A percentile compares a stretch with the other conserved stretches of the same genome.
Conservation (phyloP, 2,797 vertebrate genomes). For the Cyclopterus lumpus region DNA sequence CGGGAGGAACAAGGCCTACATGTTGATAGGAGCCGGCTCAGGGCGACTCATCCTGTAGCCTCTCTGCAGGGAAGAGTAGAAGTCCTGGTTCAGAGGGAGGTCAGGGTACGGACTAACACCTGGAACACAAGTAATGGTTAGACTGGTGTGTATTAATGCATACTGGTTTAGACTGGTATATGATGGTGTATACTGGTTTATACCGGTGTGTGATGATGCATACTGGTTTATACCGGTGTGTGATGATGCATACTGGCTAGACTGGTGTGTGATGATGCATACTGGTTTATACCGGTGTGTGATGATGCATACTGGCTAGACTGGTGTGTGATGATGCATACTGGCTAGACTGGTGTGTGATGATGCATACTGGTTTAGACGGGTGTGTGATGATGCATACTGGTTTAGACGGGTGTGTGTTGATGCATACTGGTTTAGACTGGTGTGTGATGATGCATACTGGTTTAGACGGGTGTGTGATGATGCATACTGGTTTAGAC, state of each 20-base stretch:
- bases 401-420: too few relatives aligned
- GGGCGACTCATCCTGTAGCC: conserved; percentile 90
- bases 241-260: too few relatives aligned
- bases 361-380: too few relatives aligned
- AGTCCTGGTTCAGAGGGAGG: conserved; percentile 88
- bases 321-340: not conserved
- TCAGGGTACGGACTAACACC: conserved; percentile 90
- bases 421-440: too few relatives aligned
- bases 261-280: too few relatives aligned
- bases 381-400: too few relatives aligned
- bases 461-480: too few relatives aligned
- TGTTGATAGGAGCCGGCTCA: conserved; percentile 83
- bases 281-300: not conserved
- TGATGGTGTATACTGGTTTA: not conserved
- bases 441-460: too few relatives aligned
- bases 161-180: not conserved
- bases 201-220: too few relatives aligned
- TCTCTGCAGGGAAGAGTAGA: conserved; percentile 89
- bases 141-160: not conserved
- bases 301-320: not conserved
- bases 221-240: not conserved
- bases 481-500: too few relatives aligned
- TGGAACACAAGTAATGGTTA: conserved; percentile 51
- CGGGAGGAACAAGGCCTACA: conserved; percentile 76
- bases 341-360: not conserved